Evolutionary conservation across 1,140 invertebrate species (phyloP), one percentile per base, ranked within the genome.

Genomic region (Drosophila serrata): DNA sequence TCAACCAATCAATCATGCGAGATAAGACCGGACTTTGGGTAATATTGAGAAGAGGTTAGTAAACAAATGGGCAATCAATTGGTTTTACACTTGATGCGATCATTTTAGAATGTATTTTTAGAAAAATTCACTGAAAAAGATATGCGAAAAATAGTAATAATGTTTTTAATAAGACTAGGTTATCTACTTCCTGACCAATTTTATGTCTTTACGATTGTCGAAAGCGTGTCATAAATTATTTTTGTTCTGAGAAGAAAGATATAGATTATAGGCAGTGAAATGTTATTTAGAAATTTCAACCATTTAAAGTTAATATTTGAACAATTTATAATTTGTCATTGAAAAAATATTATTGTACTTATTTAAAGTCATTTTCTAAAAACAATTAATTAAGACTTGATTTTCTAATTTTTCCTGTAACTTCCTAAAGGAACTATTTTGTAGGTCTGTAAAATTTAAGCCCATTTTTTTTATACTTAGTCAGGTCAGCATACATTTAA

Each of bases 21-120:
- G 49, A 53, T 53, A 53, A 35, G 31, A 22, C 49, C 13, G n/a
- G 48, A 53, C 13, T 15, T 35, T 53, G 22, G 19, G 49, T 8
- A 53, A 53, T 53, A 19, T 35, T 4, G 7, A 15, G 49, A 35
- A 53, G 49, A 53, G 49, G 12, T 35, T 35, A 9, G 49, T 53
- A 53, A 53, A 53, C 13, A 51, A 33, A 33, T 51, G 13, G 6
- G 6, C 1, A 51, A 22, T 35, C 1, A 51, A 19, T 51, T 33
- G 29, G 6, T 13, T 12, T 22, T 33, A 35, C 31, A 53, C 12
- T 15, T 22, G 5, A 31, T 33, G n/a, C 11, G 1, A 7, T 51
- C 17, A 51, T 19, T 13, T 9, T 15, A 9, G 13, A 35, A 22
- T 5, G 0, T 6, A 15, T 15, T 53, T 53, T 35, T 4, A 9